Percentiles rank a stretch among this genome's conserved stretches.
These are phyloP conservation scores for Lynx canadensis DNA, from an alignment of 2,113 vertebrate species.

Conservation along the genomic window DNA sequence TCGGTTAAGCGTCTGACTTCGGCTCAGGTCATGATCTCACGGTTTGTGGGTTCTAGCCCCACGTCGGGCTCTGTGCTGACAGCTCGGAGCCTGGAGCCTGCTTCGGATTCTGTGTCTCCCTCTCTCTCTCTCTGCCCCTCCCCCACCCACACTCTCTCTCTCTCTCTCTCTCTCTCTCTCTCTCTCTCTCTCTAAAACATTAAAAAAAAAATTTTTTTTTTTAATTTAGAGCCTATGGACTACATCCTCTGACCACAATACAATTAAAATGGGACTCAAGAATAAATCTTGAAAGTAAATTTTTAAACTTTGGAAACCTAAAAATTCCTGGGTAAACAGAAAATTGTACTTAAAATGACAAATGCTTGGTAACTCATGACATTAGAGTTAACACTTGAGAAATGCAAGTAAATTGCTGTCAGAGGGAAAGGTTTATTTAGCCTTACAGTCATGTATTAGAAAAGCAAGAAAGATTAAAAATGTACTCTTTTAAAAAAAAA, in stretches of 20 bases:
- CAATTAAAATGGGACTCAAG: background rate
- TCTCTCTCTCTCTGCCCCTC: no score
- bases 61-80: no score
- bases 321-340: background rate
- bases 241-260: background rate
- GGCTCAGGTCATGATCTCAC: no score
- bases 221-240: background rate
- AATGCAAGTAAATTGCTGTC: background rate
- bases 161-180: no score
- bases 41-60: no score
- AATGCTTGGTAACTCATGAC: background rate
- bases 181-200: no score
- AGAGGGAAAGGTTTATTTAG: background rate
- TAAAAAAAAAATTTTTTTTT: no score
- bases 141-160: no score
- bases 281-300: background rate
- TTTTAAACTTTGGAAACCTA: background rate
- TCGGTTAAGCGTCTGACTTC: fast-evolving
- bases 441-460: no score
- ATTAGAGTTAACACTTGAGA: background rate
- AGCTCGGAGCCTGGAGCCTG: no score
- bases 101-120: no score
- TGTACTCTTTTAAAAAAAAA: no score
- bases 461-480: background rate
- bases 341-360: background rate